Evolutionary conservation across 1,140 invertebrate species (phyloP).

Genomic region (Centruroides vittatus): DNA sequence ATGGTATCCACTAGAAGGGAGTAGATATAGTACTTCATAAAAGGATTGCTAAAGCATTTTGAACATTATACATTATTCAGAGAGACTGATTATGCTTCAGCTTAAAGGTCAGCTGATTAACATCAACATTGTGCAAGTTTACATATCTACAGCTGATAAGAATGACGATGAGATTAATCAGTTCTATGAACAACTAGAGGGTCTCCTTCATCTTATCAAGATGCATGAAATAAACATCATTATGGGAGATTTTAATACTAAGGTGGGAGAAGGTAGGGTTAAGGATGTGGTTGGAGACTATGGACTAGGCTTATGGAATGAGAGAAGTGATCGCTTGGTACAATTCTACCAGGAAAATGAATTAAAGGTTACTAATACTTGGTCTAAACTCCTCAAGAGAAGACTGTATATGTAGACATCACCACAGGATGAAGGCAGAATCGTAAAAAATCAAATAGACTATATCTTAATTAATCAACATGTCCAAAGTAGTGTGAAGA

Average conservation of each 20-base stretch:
- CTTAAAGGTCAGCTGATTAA: not conserved
- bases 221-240: not conserved
- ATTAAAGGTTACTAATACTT: not conserved
- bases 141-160: not conserved
- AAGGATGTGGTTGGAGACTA: not conserved
- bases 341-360: slow-evolving; percentile 1
- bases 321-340: not conserved
- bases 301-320: not conserved
- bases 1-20: not conserved
- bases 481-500: too few species aligned
- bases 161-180: not conserved
- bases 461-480: not conserved
- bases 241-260: slow-evolving; percentile 1
- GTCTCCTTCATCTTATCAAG: not conserved
- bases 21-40: too few species aligned
- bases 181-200: not conserved
- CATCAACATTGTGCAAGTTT: not conserved
- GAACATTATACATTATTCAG: too few species aligned
- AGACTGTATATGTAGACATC: not conserved
- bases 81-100: too few species aligned
- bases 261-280: not conserved
- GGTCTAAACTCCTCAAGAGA: not conserved
- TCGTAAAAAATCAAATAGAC: not conserved
- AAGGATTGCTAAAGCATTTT: too few species aligned
- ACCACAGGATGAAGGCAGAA: not conserved